Evolutionary conservation across 2,113 vertebrate genomes (phyloP).

Genomic region (Paramisgurnus dabryanus): DNA sequence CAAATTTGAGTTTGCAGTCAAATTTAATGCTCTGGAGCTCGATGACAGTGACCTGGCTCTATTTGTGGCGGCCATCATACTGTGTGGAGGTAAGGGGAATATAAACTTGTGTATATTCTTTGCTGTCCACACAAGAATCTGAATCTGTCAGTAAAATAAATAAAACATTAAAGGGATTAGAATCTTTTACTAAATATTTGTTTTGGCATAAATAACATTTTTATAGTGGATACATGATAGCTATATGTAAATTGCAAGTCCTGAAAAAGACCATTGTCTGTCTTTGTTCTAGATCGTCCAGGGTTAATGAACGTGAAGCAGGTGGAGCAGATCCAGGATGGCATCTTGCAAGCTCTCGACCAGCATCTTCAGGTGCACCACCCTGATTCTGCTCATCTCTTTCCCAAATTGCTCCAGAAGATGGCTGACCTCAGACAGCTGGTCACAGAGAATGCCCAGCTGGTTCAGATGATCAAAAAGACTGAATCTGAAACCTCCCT

Average conservation of each 20-base stretch:
- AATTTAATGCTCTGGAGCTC: conserved; percentile 96
- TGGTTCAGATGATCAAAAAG: conserved; percentile 98
- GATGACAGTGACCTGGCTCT: conserved; percentile 98
- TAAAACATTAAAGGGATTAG: neutral
- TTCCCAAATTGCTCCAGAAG: conserved; percentile 99
- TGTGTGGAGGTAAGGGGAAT: conserved; percentile 89
- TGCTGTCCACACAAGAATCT: neutral
- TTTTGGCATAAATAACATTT: neutral
- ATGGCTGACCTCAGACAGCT: conserved; percentile 98
- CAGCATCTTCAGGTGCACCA: conserved; percentile 94
- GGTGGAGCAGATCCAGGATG: conserved; percentile 97
- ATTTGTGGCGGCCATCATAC: conserved; percentile 96
- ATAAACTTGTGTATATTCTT: neutral
- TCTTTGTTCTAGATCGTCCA: conserved; percentile 83
- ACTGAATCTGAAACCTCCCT: conserved; percentile 93
- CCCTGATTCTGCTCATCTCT: conserved; percentile 92
- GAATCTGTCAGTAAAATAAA: neutral
- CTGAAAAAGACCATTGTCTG: neutral
- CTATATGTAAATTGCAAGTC: neutral
- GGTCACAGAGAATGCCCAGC: conserved; percentile 93
- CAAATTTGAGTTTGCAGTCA: conserved; percentile 97
- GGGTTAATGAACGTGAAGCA: conserved; percentile 94
- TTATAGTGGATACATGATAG: neutral
- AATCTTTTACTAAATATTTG: neutral
- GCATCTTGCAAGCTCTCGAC: conserved; percentile 91